These are phyloP conservation scores for Vanessa tameamea DNA, from an alignment of 1,140 invertebrate genomes.

Conservation along the genomic window DNA sequence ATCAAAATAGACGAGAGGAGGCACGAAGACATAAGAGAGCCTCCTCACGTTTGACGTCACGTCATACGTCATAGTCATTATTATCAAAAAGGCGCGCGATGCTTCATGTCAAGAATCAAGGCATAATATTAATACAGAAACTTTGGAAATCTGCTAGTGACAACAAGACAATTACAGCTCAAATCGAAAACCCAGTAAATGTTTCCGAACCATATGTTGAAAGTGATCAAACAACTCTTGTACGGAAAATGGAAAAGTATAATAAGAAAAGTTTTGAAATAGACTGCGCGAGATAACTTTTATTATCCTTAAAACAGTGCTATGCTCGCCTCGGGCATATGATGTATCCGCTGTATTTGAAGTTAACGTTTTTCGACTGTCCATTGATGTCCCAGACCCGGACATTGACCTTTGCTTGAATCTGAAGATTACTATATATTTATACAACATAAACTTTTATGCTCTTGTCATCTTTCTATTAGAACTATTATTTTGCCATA, in stretches of 20 bases:
- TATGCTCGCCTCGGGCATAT: not conserved
- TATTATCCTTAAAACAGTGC: not conserved
- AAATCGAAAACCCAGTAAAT: not conserved
- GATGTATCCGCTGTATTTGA: not conserved
- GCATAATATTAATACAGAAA: not conserved
- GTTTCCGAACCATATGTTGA: not conserved
- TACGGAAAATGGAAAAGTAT: not conserved
- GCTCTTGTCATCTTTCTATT: too few species aligned
- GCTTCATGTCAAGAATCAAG: too few species aligned
- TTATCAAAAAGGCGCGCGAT: too few species aligned
- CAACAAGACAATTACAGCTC: not conserved
- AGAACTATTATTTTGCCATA: too few species aligned
- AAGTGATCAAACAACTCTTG: conserved; percentile 3
- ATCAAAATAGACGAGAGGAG: too few species aligned
- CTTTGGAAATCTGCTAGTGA: not conserved
- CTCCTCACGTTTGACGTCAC: too few species aligned
- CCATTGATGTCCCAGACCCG: not conserved
- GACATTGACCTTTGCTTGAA: not conserved
- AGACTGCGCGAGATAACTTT: not conserved
- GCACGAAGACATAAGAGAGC: too few species aligned
- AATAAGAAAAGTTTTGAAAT: conserved; percentile 7
- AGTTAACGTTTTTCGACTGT: not conserved
- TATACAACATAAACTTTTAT: too few species aligned
- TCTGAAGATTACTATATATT: too few species aligned
- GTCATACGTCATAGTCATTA: too few species aligned